Conservation (phyloP, 2,113 vertebrate genomes). For the Cyanoramphus novaezelandiae region DNA sequence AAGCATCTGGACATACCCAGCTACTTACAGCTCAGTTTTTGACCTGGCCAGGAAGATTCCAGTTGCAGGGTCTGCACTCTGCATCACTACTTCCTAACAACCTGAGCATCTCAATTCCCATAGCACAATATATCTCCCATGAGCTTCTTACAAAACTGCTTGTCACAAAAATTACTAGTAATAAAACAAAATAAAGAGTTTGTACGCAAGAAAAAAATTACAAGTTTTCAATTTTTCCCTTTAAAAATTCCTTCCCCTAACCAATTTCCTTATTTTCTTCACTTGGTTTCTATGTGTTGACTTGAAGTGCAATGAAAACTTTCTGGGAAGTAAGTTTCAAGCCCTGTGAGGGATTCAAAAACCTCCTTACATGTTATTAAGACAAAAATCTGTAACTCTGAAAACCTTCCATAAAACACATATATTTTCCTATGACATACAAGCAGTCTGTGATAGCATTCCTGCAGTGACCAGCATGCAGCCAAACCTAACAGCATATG, state of each 20-base stretch:
- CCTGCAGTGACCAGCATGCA: background rate
- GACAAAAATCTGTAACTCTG: background rate
- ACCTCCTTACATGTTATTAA: too few species aligned
- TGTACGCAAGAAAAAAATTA: background rate
- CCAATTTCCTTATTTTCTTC: background rate
- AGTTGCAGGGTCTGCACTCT: background rate
- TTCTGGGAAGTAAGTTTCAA: background rate
- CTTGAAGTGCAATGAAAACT: background rate
- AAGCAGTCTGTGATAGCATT: background rate
- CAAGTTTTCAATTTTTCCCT: background rate
- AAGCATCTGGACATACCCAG: background rate
- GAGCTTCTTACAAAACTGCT: background rate
- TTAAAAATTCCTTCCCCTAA: background rate
- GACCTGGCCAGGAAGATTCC: background rate
- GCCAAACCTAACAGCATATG: accelerated
- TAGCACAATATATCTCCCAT: background rate
- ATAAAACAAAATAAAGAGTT: background rate
- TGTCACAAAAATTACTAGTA: background rate
- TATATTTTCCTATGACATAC: background rate
- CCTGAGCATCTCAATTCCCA: background rate
- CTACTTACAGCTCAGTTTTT: background rate
- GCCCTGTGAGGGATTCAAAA: background rate
- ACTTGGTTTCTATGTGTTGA: background rate
- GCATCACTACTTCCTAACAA: background rate
- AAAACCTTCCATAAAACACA: background rate